Conservation (phyloP, 2,888 invertebrate genomes). For the Andrena bucephala region DNA sequence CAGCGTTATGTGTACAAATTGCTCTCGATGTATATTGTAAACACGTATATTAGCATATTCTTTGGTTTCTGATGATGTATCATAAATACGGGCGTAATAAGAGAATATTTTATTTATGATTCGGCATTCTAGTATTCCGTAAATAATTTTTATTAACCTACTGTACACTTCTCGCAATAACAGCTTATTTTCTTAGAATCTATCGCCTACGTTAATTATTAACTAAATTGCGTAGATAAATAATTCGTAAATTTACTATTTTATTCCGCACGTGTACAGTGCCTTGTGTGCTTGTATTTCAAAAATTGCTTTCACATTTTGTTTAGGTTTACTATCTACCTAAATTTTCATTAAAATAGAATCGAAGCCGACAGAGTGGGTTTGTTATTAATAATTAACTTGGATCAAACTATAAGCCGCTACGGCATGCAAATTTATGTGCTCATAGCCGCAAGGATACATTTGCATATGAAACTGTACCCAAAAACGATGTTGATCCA, state of each 20-base stretch:
- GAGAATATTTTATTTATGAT: slow-evolving; percentile 51
- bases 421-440: slow-evolving; percentile 36
- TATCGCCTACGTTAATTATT: slow-evolving; percentile 29
- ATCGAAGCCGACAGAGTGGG: slow-evolving; percentile 26
- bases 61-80: slow-evolving; percentile 32
- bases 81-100: slow-evolving; percentile 12
- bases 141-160: slow-evolving; percentile 58
- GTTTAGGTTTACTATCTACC: slow-evolving; percentile 41
- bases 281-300: slow-evolving; percentile 55
- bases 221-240: slow-evolving; percentile 25
- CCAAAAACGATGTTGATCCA: slow-evolving; percentile 29
- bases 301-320: slow-evolving; percentile 30
- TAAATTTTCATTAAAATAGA: slow-evolving; percentile 40
- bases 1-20: slow-evolving; percentile 40
- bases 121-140: slow-evolving; percentile 28
- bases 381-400: slow-evolving; percentile 49
- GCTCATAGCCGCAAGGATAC: slow-evolving; percentile 30
- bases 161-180: slow-evolving; percentile 52
- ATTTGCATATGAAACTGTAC: slow-evolving; percentile 6
- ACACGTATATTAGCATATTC: slow-evolving; percentile 17
- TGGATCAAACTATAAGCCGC: slow-evolving; percentile 31
- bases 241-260: slow-evolving; percentile 55
- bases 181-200: slow-evolving; percentile 53
- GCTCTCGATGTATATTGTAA: slow-evolving; percentile 38
- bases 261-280: slow-evolving; percentile 58